These are phyloP conservation scores for Drosophila simulans DNA, from an alignment of 1,140 invertebrate genomes.

Conservation along the genomic window DNA sequence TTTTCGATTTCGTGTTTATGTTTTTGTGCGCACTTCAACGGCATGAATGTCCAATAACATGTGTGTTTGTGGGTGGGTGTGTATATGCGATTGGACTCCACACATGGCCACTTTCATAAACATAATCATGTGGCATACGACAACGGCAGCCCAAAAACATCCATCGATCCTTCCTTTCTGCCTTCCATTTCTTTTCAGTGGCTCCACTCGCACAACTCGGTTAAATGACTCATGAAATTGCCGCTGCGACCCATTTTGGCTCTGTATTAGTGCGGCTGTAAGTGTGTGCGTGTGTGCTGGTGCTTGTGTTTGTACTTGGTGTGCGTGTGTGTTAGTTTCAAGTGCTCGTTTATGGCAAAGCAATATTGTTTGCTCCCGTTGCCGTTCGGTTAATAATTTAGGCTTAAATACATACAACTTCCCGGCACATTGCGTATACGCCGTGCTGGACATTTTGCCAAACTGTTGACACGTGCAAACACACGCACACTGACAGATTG, in stretches of 20 bases:
- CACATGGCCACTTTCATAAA: constrained; percentile 53
- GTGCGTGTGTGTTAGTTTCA: constrained; percentile 67
- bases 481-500: constrained; percentile 2
- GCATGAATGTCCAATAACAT: constrained; percentile 62
- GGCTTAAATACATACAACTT: constrained; percentile 76
- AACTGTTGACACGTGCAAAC: constrained; percentile 50
- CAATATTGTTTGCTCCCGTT: constrained; percentile 73
- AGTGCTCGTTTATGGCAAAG: constrained; percentile 79
- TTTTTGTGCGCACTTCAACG: constrained; percentile 75
- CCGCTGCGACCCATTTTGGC: constrained; percentile 71
- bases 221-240: constrained; percentile 83
- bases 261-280: constrained; percentile 2
- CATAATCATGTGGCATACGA: constrained; percentile 72
- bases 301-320: constrained; percentile 21
- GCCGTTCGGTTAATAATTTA: constrained; percentile 78
- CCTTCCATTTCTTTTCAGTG: constrained; percentile 51
- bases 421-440: constrained; percentile 68
- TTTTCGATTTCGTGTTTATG: constrained; percentile 79
- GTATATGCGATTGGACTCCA: background rate
- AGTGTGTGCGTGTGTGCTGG: constrained; percentile 4
- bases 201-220: constrained; percentile 60
- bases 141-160: constrained; percentile 44
- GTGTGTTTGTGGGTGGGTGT: no score
- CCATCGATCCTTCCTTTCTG: constrained; percentile 52
- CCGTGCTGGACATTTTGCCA: constrained; percentile 58